These are phyloP conservation scores for Zaprionus lachaisei DNA, from an alignment of 1,140 invertebrate genomes.

Conservation along the genomic window DNA sequence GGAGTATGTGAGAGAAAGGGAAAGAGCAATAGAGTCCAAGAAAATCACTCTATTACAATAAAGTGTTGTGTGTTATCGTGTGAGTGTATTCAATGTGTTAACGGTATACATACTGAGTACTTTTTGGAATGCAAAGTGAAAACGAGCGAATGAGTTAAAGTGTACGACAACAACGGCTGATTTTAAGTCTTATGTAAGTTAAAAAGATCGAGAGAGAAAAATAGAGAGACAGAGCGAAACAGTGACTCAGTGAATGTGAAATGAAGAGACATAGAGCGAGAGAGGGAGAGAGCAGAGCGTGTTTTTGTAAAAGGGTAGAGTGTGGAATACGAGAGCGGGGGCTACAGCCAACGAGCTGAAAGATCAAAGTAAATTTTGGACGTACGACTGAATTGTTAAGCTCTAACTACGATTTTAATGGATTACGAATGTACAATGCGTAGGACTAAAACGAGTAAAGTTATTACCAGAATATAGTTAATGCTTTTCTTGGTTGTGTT, in stretches of 20 bases:
- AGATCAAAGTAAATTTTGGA: slow-evolving; percentile 8
- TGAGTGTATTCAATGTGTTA: slow-evolving; percentile 15
- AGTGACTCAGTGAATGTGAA: not conserved
- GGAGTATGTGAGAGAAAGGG: slow-evolving; percentile 7
- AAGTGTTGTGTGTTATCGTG: slow-evolving; percentile 3
- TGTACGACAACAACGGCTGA: slow-evolving; percentile 34
- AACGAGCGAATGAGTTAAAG: slow-evolving; percentile 35
- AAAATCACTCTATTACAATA: slow-evolving; percentile 31
- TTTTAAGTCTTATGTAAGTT: slow-evolving; percentile 25
- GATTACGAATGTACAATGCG: slow-evolving; percentile 23
- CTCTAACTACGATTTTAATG: slow-evolving; percentile 27
- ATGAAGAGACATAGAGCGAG: not conserved
- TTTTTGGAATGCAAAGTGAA: slow-evolving; percentile 39
- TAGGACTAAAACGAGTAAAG: slow-evolving; percentile 36
- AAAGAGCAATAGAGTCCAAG: slow-evolving; percentile 9
- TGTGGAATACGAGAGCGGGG: not conserved
- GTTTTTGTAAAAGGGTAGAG: not conserved
- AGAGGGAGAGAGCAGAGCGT: not conserved
- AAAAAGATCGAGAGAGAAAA: slow-evolving; percentile 17
- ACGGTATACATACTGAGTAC: slow-evolving; percentile 13
- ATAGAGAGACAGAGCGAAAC: slow-evolving; percentile 12
- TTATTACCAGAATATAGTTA: slow-evolving; percentile 32
- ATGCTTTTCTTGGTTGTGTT: slow-evolving; percentile 17
- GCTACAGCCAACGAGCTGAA: slow-evolving; percentile 4
- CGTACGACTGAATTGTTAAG: slow-evolving; percentile 17